Base-by-base conservation (phyloP, 2,888 invertebrate genomes). In the Chrysomela aeneicollis region DNA sequence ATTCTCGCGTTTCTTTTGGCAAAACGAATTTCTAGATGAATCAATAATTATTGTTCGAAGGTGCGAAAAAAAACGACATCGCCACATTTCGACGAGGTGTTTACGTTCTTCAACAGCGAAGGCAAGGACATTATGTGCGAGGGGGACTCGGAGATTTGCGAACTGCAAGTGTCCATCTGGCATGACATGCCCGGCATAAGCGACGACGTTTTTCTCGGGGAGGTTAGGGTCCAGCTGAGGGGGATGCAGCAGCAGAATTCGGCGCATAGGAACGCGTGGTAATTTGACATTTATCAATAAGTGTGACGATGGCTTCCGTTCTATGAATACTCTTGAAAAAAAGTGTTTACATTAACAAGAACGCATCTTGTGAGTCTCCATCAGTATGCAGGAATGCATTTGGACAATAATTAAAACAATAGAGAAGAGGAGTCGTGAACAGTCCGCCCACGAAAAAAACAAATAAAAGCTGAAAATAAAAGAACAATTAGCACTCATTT, bases 81-180 rank as follows among this genome's bases (percentile, higher is more conserved):
- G 80, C 95, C 96, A 12, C 90, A 91, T 79, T 96, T 93, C 82
- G 93, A 95, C 78, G 95, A 96, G 84, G 89, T 90, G 70, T 92
- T 95, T 83, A 87, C 89, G 79, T 95, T 95, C 80, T 70, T 70
- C 64, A 87, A 88, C 82, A 87, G 87, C 79, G 79, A 76, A 61
- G 79, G 78, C 37, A 84, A 85, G 26, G 78, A 84, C 22, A 59
- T 64, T 49, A 57, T 68, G 64, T 72, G 71, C 64, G 75, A 74
- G 42, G 86, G 86, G 70, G 87, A 88, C 64, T 89, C 90, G 64
- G 92, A 92, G 82, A 90, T 92, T 74, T 90, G 89, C 78, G 93
- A 93, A 82, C 88, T 93, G 75, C 88, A 91, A 72, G 90, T 95
- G 69, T 90, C 93, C 12, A 85, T 95, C 67, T 95, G 93, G 92